Conservation (phyloP, 2,113 vertebrate species). For the Petrocephalus zakoni region DNA sequence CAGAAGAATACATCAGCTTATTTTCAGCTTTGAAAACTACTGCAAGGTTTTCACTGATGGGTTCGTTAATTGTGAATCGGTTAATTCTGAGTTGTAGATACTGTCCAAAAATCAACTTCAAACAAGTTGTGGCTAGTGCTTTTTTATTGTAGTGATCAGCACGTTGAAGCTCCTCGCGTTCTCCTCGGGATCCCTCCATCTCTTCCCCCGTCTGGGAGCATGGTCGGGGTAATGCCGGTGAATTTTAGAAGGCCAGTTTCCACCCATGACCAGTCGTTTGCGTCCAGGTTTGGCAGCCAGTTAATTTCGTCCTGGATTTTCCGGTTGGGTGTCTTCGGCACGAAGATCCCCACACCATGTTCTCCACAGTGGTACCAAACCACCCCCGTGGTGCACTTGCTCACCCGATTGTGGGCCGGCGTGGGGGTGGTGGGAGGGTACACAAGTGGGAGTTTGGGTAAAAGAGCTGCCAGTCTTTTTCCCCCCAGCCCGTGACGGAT, state of each 20-base stretch:
- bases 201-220: not conserved
- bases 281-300: not conserved
- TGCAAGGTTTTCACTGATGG: not conserved
- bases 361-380: not conserved
- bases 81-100: not conserved
- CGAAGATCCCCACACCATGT: not conserved
- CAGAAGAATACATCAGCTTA: not conserved
- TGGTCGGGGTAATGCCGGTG: not conserved
- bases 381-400: not conserved
- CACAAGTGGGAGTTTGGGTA: conserved; percentile 13
- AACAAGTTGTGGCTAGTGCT: too few species aligned
- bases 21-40: not conserved
- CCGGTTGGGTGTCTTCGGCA: not conserved
- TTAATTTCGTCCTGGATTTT: not conserved
- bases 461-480: conserved; percentile 29
- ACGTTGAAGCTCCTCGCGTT: not conserved
- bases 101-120: not conserved
- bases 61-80: not conserved
- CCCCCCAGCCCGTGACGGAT: conserved; percentile 37
- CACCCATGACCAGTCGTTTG: not conserved
- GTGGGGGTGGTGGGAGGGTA: conserved; percentile 20
- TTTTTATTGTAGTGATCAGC: not conserved
- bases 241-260: not conserved
- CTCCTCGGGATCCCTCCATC: not conserved
- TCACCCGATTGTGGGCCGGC: not conserved